Evolutionary conservation across 2,888 invertebrate genomes (phyloP), one percentile per base, ranked within the genome.

Genomic region (Mesochorus sp.): DNA sequence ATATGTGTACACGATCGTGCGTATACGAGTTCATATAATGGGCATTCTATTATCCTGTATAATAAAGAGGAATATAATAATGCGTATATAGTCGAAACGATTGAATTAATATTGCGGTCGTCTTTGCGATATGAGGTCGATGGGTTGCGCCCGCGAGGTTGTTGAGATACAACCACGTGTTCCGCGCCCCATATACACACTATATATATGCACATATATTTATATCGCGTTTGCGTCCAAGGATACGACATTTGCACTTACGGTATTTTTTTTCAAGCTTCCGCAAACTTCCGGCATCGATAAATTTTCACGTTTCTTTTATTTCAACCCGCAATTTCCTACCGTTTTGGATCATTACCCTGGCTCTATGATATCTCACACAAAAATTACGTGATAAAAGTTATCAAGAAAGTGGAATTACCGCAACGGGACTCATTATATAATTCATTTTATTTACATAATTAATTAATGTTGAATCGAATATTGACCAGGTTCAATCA

Each of bases 221-320:
- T 6, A 26, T 53, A 28, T 37, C 24, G 31, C 49, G 64, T 6
- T 37, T 53, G n/a, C 53, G 61, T 44, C 51, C 72, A 72, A 72
- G 76, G 76, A 67, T 61, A 37, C 66, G 37, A 24, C 47, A 19
- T 24, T 55, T 14, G 49, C 49, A 39, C 53, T 47, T 61, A 49
- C 47, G 61, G 44, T 62, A 62, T 70, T 55, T n/a, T n/a, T n/a
- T n/a, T n/a, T 49, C 55, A 19, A 55, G 24, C 14, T 28, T 19
- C 42, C 17, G 10, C 24, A 14, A 62, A 26, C 21, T 14, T 12
- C 0, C 3, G 47, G 59, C 14, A 14, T 8, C 2, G 26, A 59
- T 37, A 2, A 39, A 59, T 39, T 19, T n/a, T n/a, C n/a, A n/a
- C n/a, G n/a, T n/a, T n/a, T n/a, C n/a, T n/a, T n/a, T n/a, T n/a